phyloP scores from a whole-genome alignment of 2,888 invertebrate species.

The Hemaris fuciformis region DNA sequence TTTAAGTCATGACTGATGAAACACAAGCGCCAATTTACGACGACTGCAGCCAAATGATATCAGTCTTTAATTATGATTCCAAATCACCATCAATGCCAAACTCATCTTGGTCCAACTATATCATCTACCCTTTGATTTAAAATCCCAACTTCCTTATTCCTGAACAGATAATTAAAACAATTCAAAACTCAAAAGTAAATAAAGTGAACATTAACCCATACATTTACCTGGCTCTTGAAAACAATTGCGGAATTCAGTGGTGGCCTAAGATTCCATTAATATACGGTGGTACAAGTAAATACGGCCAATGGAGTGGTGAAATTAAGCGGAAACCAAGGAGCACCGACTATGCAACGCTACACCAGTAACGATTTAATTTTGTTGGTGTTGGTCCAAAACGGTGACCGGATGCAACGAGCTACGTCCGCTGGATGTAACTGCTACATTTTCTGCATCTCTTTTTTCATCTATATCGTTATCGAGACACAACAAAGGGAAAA shows the following conservation, averaged over 20 bases:
- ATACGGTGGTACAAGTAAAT: not conserved
- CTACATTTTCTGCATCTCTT: not conserved
- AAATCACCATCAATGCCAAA: too few relatives aligned
- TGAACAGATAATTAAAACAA: too few relatives aligned
- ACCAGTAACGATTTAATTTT: constrained; percentile 20
- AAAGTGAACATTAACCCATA: not conserved
- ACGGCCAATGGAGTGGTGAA: constrained; percentile 12
- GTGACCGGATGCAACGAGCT: not conserved
- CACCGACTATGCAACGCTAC: constrained; percentile 6
- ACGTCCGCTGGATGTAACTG: not conserved
- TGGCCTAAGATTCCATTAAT: constrained; percentile 3
- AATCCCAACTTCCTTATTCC: too few relatives aligned
- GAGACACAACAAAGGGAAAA: too few relatives aligned
- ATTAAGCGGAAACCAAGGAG: constrained; percentile 22
- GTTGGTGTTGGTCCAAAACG: constrained; percentile 18
- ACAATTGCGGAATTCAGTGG: not conserved
- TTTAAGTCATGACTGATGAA: too few relatives aligned
- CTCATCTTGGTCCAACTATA: too few relatives aligned
- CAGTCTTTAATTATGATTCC: too few relatives aligned
- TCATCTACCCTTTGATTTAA: too few relatives aligned
- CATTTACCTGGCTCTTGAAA: constrained; percentile 2
- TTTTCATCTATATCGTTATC: not conserved
- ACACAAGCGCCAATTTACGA: too few relatives aligned
- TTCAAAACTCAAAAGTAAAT: not conserved
- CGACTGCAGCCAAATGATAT: too few relatives aligned